Evolutionary conservation across 2,113 vertebrate species (phyloP).

Genomic region (Cervus canadensis): DNA sequence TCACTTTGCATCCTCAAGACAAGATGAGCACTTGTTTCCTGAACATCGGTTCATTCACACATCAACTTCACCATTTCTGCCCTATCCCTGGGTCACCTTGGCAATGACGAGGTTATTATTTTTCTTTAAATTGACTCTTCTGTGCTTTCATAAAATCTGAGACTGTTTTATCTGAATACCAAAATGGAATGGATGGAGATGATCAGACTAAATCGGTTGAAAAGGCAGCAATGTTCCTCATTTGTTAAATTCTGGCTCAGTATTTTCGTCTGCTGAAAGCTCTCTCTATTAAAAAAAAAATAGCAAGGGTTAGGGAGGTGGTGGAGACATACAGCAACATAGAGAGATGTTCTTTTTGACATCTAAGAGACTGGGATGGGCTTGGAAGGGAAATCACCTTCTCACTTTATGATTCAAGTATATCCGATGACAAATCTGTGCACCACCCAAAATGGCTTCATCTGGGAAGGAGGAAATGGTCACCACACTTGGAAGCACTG

Average conservation of each 20-base stretch:
- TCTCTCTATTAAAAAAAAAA: neutral
- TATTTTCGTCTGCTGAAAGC: neutral
- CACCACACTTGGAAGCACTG: neutral
- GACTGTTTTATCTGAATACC: neutral
- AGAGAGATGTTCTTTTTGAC: neutral
- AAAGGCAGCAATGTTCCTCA: neutral
- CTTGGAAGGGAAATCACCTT: neutral
- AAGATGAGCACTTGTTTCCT: neutral
- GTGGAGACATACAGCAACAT: neutral
- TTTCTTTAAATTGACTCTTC: neutral
- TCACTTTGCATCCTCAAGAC: accelerated
- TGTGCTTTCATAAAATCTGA: neutral
- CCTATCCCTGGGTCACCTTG: neutral
- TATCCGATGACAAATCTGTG: neutral
- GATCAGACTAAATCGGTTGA: neutral
- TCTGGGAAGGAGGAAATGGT: neutral
- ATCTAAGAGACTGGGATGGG: neutral
- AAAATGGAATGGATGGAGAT: neutral
- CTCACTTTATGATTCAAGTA: neutral
- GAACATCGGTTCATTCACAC: neutral
- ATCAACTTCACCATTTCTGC: neutral
- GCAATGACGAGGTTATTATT: neutral
- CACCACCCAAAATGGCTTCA: neutral
- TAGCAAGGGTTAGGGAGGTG: neutral
- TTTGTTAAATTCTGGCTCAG: neutral